Evolutionary conservation across 2,113 vertebrate genomes (phyloP).

Genomic region (Scortum barcoo): DNA sequence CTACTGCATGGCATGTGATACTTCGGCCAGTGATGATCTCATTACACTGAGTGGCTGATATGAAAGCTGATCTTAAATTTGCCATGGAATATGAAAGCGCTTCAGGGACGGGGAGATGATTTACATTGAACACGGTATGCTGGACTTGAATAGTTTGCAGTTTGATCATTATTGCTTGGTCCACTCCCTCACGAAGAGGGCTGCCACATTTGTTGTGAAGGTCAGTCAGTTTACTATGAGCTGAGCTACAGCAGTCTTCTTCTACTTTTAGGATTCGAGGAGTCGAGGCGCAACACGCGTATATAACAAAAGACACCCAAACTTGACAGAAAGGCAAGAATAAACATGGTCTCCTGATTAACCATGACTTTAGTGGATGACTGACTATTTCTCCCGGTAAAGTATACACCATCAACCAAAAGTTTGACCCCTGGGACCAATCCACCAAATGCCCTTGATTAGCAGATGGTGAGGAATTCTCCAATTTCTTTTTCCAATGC

Average conservation of each 20-base stretch:
- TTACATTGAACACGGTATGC: conserved; percentile 28
- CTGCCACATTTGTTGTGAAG: background rate
- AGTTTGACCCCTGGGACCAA: conserved; percentile 15
- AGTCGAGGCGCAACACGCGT: background rate
- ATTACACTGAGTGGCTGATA: conserved; percentile 45
- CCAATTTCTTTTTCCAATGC: background rate
- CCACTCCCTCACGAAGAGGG: background rate
- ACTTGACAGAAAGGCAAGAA: background rate
- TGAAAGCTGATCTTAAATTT: conserved; percentile 71
- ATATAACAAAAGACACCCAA: conserved; percentile 15
- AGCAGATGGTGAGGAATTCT: background rate
- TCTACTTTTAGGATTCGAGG: background rate
- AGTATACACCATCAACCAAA: conserved; percentile 21
- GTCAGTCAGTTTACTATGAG: background rate
- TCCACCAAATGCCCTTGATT: background rate
- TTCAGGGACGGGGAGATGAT: conserved; percentile 15
- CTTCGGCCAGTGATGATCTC: conserved; percentile 54
- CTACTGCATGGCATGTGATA: conserved; percentile 49
- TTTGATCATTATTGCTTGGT: background rate
- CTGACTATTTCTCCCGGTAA: conserved; percentile 15
- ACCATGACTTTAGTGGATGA: conserved; percentile 21
- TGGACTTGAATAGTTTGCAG: conserved; percentile 10
- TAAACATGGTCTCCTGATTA: conserved; percentile 7
- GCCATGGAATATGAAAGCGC: conserved; percentile 40
- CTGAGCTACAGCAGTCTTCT: background rate